Evolutionary conservation across 2,888 invertebrate genomes (phyloP).

Genomic region (Hydrotaea cyrtoneurina): DNA sequence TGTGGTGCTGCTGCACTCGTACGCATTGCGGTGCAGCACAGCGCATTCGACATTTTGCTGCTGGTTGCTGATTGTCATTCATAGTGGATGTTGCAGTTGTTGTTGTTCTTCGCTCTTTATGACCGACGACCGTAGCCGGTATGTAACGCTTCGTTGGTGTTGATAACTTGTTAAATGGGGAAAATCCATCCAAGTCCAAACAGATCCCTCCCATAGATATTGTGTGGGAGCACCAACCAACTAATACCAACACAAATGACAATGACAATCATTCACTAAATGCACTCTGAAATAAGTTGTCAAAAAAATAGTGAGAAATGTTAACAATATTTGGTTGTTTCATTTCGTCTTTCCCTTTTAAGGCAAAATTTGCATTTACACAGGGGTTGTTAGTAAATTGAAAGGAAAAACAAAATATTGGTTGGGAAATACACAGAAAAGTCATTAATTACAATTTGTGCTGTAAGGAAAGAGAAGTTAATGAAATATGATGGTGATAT

Average conservation of each 20-base stretch:
- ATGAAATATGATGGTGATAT: constrained; percentile 22
- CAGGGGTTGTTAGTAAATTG: constrained; percentile 33
- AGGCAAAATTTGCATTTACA: constrained; percentile 59
- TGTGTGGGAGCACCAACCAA: not conserved
- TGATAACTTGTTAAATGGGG: constrained; percentile 61
- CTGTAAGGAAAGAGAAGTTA: not conserved
- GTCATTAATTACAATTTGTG: constrained; percentile 30
- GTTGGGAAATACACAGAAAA: not conserved
- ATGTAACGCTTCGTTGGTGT: constrained; percentile 64
- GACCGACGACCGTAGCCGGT: constrained; percentile 43
- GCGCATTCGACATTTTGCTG: constrained; percentile 30
- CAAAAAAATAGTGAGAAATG: constrained; percentile 46
- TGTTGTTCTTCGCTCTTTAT: constrained; percentile 28
- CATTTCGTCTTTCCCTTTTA: not conserved
- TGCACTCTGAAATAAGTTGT: constrained; percentile 57
- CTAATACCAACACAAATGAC: too few relatives aligned
- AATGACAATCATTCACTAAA: constrained; percentile 9
- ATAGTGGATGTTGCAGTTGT: constrained; percentile 30
- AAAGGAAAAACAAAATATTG: not conserved
- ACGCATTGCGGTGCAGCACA: not conserved
- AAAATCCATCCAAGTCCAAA: constrained; percentile 14
- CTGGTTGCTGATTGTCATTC: constrained; percentile 48
- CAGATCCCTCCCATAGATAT: not conserved
- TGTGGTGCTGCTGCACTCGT: too few relatives aligned
- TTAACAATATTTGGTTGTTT: constrained; percentile 41